These are phyloP conservation scores for Drosophila nasuta DNA, from an alignment of 1,140 invertebrate genomes.

Conservation along the genomic window DNA sequence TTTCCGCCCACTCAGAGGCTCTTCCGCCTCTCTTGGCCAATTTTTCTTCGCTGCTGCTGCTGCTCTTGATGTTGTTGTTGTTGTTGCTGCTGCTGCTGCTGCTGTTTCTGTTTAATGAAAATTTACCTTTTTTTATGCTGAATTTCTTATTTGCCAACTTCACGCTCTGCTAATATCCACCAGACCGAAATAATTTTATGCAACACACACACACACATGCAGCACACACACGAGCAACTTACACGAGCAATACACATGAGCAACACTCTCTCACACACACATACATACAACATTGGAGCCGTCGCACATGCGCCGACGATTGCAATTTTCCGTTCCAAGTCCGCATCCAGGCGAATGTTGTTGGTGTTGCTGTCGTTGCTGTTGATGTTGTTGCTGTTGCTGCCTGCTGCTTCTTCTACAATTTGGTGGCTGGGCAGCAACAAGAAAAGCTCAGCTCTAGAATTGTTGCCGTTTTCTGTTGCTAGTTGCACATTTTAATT, in stretches of 20 bases:
- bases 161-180: conserved; percentile 85
- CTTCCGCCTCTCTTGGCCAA: conserved; percentile 53
- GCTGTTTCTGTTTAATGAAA: conserved; percentile 74
- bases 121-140: conserved; percentile 72
- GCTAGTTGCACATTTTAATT: conserved; percentile 83
- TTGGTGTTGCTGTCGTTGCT: conserved; percentile 35
- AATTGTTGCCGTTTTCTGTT: conserved; percentile 66
- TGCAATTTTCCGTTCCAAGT: conserved; percentile 57
- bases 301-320: conserved; percentile 68
- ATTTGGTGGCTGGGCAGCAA: conserved; percentile 65
- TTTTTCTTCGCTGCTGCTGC: conserved; percentile 34
- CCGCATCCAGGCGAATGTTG: conserved; percentile 36
- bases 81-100: conserved; percentile 29
- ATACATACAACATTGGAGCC: conserved; percentile 36
- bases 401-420: conserved; percentile 55
- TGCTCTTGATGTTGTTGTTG: conserved; percentile 36
- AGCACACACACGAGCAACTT: conserved; percentile 41
- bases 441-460: conserved; percentile 73
- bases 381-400: conserved; percentile 34
- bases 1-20: conserved; percentile 18
- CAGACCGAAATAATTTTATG: conserved; percentile 85
- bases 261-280: conserved; percentile 13
- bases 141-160: conserved; percentile 84
- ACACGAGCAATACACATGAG: conserved; percentile 7
- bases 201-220: conserved; percentile 64